These are phyloP conservation scores for Mobula birostris DNA, from an alignment of 2,113 vertebrate species.

Conservation along the genomic window DNA sequence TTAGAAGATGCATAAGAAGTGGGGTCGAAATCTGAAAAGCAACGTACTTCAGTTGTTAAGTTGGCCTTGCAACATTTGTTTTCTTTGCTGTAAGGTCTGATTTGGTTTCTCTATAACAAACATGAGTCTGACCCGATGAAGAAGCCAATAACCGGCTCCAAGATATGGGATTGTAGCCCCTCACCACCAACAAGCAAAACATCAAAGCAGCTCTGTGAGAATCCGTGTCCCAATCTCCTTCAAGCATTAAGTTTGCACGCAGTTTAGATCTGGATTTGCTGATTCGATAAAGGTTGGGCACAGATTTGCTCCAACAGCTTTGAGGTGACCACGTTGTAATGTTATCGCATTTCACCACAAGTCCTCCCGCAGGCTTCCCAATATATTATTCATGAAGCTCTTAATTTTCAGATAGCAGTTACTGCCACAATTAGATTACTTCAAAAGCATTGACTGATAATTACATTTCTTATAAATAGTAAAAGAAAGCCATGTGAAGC, in stretches of 20 bases:
- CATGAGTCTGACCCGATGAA: background rate
- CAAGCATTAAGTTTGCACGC: background rate
- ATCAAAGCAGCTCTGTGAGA: background rate
- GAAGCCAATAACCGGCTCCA: background rate
- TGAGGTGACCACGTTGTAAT: background rate
- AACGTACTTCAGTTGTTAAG: background rate
- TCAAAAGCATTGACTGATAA: background rate
- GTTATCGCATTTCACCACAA: background rate
- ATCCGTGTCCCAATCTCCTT: background rate
- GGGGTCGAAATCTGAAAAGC: background rate
- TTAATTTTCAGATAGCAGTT: constrained; percentile 1
- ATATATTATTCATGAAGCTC: background rate
- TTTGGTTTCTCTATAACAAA: background rate
- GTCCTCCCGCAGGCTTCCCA: background rate
- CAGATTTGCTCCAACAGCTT: background rate
- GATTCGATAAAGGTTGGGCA: background rate
- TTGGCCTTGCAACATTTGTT: background rate
- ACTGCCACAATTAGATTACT: background rate
- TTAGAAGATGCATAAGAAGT: background rate
- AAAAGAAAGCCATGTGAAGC: background rate
- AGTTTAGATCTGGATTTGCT: background rate
- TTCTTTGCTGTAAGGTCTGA: background rate
- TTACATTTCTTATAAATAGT: background rate
- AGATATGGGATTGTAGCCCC: background rate
- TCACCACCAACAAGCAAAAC: background rate